A percentile compares a stretch with the other conserved stretches of the same genome.
Evolutionary conservation across 2,888 invertebrate genomes (phyloP).

Genomic region (Drosophila recens): DNA sequence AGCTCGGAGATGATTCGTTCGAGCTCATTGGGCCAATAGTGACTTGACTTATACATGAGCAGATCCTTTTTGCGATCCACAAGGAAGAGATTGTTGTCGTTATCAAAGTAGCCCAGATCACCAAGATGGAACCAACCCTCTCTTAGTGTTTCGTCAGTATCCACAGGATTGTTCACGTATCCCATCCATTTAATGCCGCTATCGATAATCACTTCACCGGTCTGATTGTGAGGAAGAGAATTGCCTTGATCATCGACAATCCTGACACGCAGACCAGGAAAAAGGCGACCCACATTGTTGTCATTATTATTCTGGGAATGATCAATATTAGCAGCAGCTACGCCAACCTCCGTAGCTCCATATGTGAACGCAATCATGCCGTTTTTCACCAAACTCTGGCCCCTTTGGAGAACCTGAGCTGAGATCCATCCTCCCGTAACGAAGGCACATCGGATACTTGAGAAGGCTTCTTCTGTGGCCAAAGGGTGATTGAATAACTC

Average conservation of each 20-base stretch:
- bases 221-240: slow-evolving; percentile 57
- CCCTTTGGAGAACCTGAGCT: slow-evolving; percentile 29
- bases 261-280: slow-evolving; percentile 53
- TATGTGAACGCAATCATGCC: slow-evolving; percentile 44
- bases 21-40: slow-evolving; percentile 76
- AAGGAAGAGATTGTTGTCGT: slow-evolving; percentile 72
- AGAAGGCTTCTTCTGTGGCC: slow-evolving; percentile 38
- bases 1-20: slow-evolving; percentile 74
- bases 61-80: slow-evolving; percentile 82
- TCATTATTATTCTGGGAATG: slow-evolving; percentile 39
- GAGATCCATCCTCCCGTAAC: slow-evolving; percentile 62
- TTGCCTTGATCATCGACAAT: slow-evolving; percentile 73
- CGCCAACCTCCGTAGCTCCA: slow-evolving; percentile 63
- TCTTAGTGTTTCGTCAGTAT: slow-evolving; percentile 49
- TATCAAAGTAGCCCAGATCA: slow-evolving; percentile 82
- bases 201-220: slow-evolving; percentile 75
- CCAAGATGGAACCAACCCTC: slow-evolving; percentile 82
- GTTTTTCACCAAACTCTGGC: slow-evolving; percentile 43
- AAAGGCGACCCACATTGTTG: slow-evolving; percentile 63
- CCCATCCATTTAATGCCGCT: slow-evolving; percentile 68
- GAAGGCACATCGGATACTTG: slow-evolving; percentile 13
- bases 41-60: slow-evolving; percentile 72
- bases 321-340: slow-evolving; percentile 45
- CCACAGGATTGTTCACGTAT: slow-evolving; percentile 71
- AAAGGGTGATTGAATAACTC: slow-evolving; percentile 51